phyloP scores from a whole-genome alignment of 92 coral and sea anemone genomes.

The Heteractis magnifica region DNA sequence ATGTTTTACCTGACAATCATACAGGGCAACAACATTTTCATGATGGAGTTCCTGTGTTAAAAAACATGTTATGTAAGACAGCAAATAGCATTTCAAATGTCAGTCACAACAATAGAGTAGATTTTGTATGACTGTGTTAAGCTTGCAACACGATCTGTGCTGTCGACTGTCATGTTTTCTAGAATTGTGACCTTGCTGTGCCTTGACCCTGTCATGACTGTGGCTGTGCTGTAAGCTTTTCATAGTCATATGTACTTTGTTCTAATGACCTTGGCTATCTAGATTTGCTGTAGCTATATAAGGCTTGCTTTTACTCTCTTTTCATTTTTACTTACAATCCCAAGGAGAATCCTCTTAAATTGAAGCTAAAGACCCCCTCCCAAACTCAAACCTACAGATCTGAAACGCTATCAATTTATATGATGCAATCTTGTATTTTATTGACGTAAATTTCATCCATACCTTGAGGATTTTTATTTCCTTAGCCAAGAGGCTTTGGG shows the following conservation, averaged over 20 bases:
- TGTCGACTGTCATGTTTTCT: too few relatives aligned
- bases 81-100: not conserved
- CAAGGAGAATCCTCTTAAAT: not conserved
- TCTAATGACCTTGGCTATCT: too few relatives aligned
- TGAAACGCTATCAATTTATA: not conserved
- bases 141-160: too few relatives aligned
- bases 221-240: too few relatives aligned
- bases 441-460: slow-evolving; percentile 6
- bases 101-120: not conserved
- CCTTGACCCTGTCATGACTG: too few relatives aligned
- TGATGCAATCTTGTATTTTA: not conserved
- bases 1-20: slow-evolving; percentile 83
- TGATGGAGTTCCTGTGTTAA: slow-evolving; percentile 83
- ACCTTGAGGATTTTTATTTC: slow-evolving; percentile 96
- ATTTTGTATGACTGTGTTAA: not conserved
- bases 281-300: not conserved
- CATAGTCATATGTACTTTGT: too few relatives aligned
- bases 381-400: not conserved
- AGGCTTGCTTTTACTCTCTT: not conserved
- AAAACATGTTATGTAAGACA: not conserved
- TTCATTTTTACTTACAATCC: not conserved
- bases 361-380: not conserved
- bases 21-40: slow-evolving; percentile 89
- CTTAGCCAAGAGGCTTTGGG: slow-evolving; percentile 92
- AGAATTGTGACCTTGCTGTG: too few relatives aligned